Base-by-base conservation (phyloP, 2,888 invertebrate genomes). In the Dromius quadrimaculatus region DNA sequence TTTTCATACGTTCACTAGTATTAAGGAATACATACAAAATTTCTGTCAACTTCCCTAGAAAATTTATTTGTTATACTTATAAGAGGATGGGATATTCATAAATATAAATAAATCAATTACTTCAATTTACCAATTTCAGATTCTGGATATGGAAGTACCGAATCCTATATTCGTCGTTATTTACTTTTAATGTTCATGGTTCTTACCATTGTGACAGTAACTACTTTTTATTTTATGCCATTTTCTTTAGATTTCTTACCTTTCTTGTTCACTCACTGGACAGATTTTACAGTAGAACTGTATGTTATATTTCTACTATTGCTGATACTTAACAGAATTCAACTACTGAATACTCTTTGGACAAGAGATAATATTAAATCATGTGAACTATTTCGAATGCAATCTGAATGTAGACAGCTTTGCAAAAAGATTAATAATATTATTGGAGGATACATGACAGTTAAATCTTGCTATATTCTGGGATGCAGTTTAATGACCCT, bases 301-400 rank as follows among this genome's bases (percentile, higher is more conserved):
- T 54, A 54, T 28, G 23, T 54, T 28, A 2, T 54, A 13, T 54
- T 54, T 28, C 15, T 54, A 5, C 17, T 54, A 2, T 15, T 15
- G 6, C 11, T 54, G 13, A 23, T 54, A 15, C 28, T 15, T 1
- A 54, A 54, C 13, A 23, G 23, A 54, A 54, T 54, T 54, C n/a
- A 54, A 28, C 8, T 28, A 8, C 15, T 54, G 6, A 54, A 54
- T 23, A 8, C n/a, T 28, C 2, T 15, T 11, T 45, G 3, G 15
- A 47, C 36, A 41, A 41, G 13, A 41, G 11, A 15, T 13, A 28
- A 8, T 32, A 5, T n/a, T 28, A 54, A 13, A 6, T 28, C 13
- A 23, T 13, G 8, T 32, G 13, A 54, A 8, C 11, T 54, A 28
- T 8, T 54, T 28, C 8, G 28, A 5, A 13, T 13, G 28, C 50